Evolutionary conservation across 2,797 vertebrate species (phyloP).

Genomic region (Bufotes viridis): DNA sequence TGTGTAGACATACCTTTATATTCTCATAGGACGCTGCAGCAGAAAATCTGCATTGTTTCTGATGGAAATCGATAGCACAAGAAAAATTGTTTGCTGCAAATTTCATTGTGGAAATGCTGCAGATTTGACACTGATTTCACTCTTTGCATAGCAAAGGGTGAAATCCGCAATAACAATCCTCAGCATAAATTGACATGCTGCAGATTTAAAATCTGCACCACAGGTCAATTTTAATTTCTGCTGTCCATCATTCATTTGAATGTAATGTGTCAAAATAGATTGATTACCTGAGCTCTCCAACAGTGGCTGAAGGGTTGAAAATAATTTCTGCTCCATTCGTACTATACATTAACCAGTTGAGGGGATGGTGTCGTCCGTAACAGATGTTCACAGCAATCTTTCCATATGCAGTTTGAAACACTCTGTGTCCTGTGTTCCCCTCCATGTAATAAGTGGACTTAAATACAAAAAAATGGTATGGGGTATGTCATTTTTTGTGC

Average conservation of each 20-base stretch:
- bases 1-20: too few species aligned
- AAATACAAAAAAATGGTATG: not conserved
- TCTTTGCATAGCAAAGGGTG: too few species aligned
- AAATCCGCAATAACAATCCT: too few species aligned
- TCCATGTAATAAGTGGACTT: constrained; percentile 98
- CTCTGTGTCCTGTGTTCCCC: constrained; percentile 87
- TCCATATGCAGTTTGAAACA: constrained; percentile 95
- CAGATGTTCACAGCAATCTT: constrained; percentile 94
- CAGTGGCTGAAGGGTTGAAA: constrained; percentile 95
- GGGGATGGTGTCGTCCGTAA: constrained; percentile 94
- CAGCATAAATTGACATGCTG: too few species aligned
- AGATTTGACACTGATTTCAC: too few species aligned
- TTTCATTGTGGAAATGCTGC: too few species aligned
- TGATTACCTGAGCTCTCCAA: constrained; percentile 86
- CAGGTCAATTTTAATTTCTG: too few species aligned
- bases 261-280: not conserved
- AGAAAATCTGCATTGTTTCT: too few species aligned
- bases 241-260: not conserved
- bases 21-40: too few species aligned
- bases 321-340: constrained; percentile 95
- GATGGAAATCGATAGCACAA: too few species aligned
- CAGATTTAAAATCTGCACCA: too few species aligned
- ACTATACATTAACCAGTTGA: constrained; percentile 97
- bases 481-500: not conserved
- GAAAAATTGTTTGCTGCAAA: too few species aligned